Percentiles rank a stretch among this genome's conserved stretches.
phyloP scores from a whole-genome alignment of 2,113 vertebrate species.

The Varanus salvator region DNA sequence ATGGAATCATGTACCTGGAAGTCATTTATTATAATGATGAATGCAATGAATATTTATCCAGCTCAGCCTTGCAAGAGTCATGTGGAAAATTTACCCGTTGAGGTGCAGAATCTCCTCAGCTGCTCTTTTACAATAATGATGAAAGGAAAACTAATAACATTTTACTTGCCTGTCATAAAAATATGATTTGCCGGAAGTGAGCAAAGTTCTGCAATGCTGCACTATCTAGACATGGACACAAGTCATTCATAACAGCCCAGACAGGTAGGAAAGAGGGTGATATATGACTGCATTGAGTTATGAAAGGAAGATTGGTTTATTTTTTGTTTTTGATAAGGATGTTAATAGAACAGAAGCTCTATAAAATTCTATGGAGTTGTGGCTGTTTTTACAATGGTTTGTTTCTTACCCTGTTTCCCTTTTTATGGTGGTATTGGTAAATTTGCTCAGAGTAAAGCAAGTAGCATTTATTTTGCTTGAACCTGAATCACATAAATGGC shows the following conservation, averaged over 20 bases:
- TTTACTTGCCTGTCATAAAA: slow-evolving; percentile 24
- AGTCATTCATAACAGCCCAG: background rate
- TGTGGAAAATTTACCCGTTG: slow-evolving; percentile 3
- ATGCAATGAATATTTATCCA: slow-evolving; percentile 25
- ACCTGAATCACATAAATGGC: background rate
- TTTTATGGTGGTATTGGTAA: background rate
- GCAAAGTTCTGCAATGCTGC: background rate
- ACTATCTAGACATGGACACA: background rate
- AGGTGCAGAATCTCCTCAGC: background rate
- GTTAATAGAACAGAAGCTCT: background rate
- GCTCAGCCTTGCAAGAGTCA: background rate
- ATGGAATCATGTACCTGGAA: background rate
- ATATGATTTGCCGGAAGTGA: background rate
- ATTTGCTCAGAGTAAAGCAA: background rate
- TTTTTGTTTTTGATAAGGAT: background rate
- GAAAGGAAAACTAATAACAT: slow-evolving; percentile 21
- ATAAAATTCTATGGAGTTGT: background rate
- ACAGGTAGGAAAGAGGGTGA: background rate
- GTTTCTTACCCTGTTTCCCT: too few relatives aligned
- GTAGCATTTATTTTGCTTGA: background rate
- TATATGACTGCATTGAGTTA: background rate
- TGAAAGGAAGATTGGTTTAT: background rate
- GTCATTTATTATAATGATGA: background rate
- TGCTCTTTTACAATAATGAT: background rate
- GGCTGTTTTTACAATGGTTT: background rate